Percentiles rank a stretch among this genome's conserved stretches.
phyloP scores from a whole-genome alignment of 2,888 invertebrate genomes.

The Pandemis corylana region DNA sequence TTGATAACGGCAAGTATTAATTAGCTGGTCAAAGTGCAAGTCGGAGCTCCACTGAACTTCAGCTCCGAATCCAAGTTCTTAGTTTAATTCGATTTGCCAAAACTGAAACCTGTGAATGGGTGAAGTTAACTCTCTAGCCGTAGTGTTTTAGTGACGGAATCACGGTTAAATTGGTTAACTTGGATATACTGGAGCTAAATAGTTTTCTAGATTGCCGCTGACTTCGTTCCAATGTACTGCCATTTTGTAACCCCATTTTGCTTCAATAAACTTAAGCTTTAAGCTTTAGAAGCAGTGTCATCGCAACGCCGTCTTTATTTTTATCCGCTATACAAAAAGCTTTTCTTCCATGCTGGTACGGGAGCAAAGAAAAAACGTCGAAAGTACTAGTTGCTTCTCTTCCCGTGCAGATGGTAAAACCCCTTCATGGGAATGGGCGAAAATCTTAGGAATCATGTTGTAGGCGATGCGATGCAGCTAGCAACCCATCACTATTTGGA shows the following conservation, averaged over 20 bases:
- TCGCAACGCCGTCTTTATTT: no score
- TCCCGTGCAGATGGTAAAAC: no score
- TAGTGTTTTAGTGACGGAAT: conserved; percentile 9
- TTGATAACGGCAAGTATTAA: conserved; percentile 16
- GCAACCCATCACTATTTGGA: no score
- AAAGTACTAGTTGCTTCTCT: no score
- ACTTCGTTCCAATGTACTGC: background rate
- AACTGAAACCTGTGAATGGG: conserved; percentile 13
- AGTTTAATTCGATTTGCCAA: conserved; percentile 31
- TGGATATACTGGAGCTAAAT: background rate
- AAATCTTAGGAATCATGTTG: no score
- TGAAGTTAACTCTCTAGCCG: conserved; percentile 1
- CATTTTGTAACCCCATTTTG: background rate
- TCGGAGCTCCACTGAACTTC: background rate
- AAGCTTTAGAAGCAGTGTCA: no score
- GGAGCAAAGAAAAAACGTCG: no score
- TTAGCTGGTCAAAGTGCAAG: conserved; percentile 16
- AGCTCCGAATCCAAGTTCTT: conserved; percentile 12
- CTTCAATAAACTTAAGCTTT: no score
- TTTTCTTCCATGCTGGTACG: no score
- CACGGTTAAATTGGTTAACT: background rate
- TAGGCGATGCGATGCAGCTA: no score
- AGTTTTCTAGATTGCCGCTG: background rate
- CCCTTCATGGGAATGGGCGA: no score
- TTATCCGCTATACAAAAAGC: no score